Evolutionary conservation across 2,888 invertebrate genomes (phyloP), one percentile per base, ranked within the genome.

Genomic region (Hecatera dysodea): DNA sequence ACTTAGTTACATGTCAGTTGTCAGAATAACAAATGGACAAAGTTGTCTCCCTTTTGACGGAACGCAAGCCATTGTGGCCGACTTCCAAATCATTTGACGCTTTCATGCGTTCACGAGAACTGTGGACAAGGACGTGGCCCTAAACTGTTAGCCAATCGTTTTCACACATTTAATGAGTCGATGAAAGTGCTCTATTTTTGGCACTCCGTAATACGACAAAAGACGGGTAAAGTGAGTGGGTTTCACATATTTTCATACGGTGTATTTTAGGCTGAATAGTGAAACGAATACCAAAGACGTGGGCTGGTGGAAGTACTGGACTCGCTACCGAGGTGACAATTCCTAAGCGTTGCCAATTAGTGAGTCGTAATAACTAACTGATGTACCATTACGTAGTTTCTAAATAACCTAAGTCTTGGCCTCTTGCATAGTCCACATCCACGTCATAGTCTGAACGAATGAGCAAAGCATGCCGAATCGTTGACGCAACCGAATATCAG

Each of bases 1-100:
- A 71, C 64, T 73, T 72, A 72, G 76, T 76, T 77, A 59, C 62
- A 57, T 39, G 67, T 72, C 72, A 66, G 67, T 73, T 84, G 83
- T 77, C 77, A 52, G 75, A 72, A 72, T 81, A 79, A 81, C 70
- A 79, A 83, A 85, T 85, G 73, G 57, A 44, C 75, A 46, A 83
- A 84, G 79, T 84, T 78, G 76, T 78, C 71, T 60, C 65, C 62
- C 61, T 68, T 83, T 80, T 83, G 85, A 84, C 75, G 72, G 66
- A 80, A 72, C 67, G 65, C 71, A 64, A 70, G 59, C 71, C 69
- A 57, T 69, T 67, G 70, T 80, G 80, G 72, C 83, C 64, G 67
- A 74, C 72, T 80, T 82, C 80, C 78, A 82, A 84, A 74, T 74
- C 63, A 72, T 82, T 84, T 71, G 68, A 83, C 72, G 81, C 44